phyloP scores from a whole-genome alignment of 2,888 invertebrate genomes.

The Drosophila rellima region DNA sequence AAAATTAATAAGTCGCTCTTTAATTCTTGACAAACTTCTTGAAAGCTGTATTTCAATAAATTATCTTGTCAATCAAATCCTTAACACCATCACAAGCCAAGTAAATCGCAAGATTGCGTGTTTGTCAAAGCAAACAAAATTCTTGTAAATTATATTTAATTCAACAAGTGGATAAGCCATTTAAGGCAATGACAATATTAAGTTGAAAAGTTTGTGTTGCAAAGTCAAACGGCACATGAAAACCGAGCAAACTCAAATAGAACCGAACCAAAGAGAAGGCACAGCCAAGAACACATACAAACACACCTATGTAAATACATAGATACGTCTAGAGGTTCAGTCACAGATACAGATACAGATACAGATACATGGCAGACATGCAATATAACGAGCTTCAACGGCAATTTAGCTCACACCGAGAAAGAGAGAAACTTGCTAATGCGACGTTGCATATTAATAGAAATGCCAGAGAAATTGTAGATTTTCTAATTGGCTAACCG shows the following conservation, averaged over 20 bases:
- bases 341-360: background rate
- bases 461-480: slow-evolving; percentile 16
- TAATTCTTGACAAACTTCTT: background rate
- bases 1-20: background rate
- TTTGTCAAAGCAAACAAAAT: slow-evolving; percentile 14
- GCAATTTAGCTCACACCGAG: slow-evolving; percentile 36
- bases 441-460: slow-evolving; percentile 58
- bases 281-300: slow-evolving; percentile 4
- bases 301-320: slow-evolving; percentile 4
- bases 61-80: slow-evolving; percentile 13
- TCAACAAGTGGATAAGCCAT: slow-evolving; percentile 69
- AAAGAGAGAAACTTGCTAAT: slow-evolving; percentile 33
- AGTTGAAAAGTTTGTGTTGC: slow-evolving; percentile 40
- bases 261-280: slow-evolving; percentile 6
- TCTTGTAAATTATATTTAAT: slow-evolving; percentile 55
- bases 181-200: slow-evolving; percentile 51
- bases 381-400: slow-evolving; percentile 53
- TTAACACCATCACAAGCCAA: slow-evolving; percentile 10
- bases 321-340: background rate
- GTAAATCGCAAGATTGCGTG: slow-evolving; percentile 41
- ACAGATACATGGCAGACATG: slow-evolving; percentile 30
- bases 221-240: slow-evolving; percentile 52
- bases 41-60: slow-evolving; percentile 14
- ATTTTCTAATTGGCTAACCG: slow-evolving; percentile 21
- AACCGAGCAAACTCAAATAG: slow-evolving; percentile 54